These are phyloP conservation scores for Drosophila barbarae DNA, from an alignment of 2,888 invertebrate genomes.

Conservation along the genomic window DNA sequence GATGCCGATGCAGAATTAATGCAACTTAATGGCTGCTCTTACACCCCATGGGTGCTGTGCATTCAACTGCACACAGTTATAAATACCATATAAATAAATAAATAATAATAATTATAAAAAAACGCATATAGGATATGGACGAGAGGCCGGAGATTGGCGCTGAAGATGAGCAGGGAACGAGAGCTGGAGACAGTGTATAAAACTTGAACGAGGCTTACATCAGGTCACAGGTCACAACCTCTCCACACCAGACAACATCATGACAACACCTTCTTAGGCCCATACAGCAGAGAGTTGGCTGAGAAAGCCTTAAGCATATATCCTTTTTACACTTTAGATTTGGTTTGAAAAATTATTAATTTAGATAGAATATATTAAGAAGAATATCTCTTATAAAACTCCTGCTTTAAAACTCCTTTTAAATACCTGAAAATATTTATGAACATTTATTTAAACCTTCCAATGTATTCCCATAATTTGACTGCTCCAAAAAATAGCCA, in stretches of 20 bases:
- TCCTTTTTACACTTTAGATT: background rate
- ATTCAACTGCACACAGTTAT: constrained; percentile 52
- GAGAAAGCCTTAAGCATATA: constrained; percentile 7
- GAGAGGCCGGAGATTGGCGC: constrained; percentile 24
- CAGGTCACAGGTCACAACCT: constrained; percentile 20
- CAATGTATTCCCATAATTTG: too few species aligned
- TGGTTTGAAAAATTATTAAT: background rate
- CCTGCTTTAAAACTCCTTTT: background rate
- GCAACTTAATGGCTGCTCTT: constrained; percentile 61
- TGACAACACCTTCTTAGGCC: constrained; percentile 14
- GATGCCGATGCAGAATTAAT: constrained; percentile 29
- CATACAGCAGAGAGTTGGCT: constrained; percentile 19
- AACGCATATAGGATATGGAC: constrained; percentile 47
- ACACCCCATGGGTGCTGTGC: constrained; percentile 69
- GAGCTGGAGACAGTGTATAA: constrained; percentile 24
- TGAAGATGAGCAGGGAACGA: constrained; percentile 17
- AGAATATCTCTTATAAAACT: background rate
- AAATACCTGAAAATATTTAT: background rate
- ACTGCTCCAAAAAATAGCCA: background rate
- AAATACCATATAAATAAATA: constrained; percentile 27
- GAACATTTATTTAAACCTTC: background rate
- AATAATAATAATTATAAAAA: constrained; percentile 31
- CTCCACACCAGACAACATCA: constrained; percentile 20
- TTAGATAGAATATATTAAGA: background rate
- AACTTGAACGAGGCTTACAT: constrained; percentile 28